Evolutionary conservation across 2,797 vertebrate species (phyloP).

Genomic region (Microhierax caerulescens): DNA sequence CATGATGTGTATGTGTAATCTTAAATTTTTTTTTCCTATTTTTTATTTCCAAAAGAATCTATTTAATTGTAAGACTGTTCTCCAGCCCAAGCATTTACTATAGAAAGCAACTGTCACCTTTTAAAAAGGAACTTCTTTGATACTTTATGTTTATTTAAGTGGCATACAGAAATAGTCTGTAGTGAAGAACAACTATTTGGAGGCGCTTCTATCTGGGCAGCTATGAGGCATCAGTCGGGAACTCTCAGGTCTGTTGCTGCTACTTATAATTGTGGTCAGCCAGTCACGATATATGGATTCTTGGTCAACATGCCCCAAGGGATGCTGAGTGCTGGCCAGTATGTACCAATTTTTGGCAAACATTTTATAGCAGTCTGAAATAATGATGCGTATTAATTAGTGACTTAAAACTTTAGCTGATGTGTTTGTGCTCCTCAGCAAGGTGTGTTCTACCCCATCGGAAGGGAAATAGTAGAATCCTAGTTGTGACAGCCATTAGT

Average conservation of each 20-base stretch:
- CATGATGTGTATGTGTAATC: rapidly evolving
- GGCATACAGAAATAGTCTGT: background rate
- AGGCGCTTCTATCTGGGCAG: background rate
- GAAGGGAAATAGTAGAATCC: background rate
- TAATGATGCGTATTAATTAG: background rate
- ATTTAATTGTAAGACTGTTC: background rate
- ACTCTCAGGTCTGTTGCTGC: background rate
- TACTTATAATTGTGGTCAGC: background rate
- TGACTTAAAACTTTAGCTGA: background rate
- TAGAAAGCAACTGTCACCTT: background rate
- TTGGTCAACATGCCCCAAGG: background rate
- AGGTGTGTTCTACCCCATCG: background rate
- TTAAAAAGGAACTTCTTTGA: background rate
- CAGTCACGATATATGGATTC: background rate
- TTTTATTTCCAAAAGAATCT: background rate
- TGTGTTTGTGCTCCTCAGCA: background rate
- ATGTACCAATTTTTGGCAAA: background rate
- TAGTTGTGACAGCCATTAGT: background rate
- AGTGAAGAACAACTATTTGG: background rate
- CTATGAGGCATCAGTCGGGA: background rate
- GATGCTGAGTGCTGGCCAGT: background rate
- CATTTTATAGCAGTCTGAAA: background rate
- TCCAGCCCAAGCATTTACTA: background rate
- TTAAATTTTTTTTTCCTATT: background rate
- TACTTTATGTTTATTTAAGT: background rate